These are phyloP conservation scores for Pandemis corylana DNA, from an alignment of 2,888 invertebrate genomes.

Conservation along the genomic window DNA sequence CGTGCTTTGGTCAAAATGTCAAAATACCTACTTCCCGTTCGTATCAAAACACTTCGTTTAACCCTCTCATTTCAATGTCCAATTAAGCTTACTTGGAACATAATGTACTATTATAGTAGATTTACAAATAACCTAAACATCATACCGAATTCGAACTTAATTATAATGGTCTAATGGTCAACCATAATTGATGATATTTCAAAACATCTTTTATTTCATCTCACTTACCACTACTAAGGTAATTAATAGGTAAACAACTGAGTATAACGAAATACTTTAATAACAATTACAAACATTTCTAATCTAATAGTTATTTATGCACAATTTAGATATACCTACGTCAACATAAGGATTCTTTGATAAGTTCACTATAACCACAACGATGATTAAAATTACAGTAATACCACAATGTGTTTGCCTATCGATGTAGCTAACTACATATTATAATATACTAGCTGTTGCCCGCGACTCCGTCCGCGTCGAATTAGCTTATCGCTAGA, in stretches of 20 bases:
- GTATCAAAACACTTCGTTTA: no score
- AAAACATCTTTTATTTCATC: background rate
- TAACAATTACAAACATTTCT: conserved; percentile 12
- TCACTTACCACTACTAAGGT: background rate
- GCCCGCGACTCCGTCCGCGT: no score
- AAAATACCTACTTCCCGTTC: no score
- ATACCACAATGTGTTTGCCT: background rate
- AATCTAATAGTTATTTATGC: conserved; percentile 4
- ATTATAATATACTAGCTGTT: background rate
- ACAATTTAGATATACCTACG: conserved; percentile 3
- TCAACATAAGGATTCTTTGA: background rate
- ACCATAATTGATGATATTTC: no score
- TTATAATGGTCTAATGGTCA: no score
- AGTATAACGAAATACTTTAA: conserved; percentile 11
- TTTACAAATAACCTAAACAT: no score
- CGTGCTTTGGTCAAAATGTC: no score
- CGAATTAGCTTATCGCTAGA: no score
- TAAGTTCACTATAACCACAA: background rate
- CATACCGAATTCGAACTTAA: no score
- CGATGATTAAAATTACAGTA: background rate
- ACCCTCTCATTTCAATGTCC: no score
- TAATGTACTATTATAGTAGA: no score
- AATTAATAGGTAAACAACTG: background rate
- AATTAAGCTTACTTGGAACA: no score
- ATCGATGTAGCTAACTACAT: background rate